These are phyloP conservation scores for Arizona elegans DNA, from an alignment of 2,113 vertebrate species.

Conservation along the genomic window DNA sequence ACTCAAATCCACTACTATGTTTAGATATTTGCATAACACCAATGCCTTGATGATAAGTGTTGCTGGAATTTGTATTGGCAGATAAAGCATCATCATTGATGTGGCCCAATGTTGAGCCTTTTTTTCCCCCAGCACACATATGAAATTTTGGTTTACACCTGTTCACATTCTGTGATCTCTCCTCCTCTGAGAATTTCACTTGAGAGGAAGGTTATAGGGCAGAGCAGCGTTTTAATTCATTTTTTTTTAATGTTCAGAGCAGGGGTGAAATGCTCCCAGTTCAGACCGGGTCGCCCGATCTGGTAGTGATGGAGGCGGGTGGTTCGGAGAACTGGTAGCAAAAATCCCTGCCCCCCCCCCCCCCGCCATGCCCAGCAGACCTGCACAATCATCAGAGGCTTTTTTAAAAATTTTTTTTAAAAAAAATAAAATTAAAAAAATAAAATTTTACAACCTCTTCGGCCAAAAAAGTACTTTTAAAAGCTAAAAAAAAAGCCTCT, in stretches of 20 bases:
- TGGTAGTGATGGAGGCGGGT: too few relatives aligned
- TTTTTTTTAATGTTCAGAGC: background rate
- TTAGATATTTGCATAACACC: conserved; percentile 17
- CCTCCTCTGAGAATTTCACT: background rate
- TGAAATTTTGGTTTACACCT: background rate
- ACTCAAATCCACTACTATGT: background rate
- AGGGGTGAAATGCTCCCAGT: background rate
- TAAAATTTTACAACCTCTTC: too few relatives aligned
- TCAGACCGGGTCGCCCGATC: too few relatives aligned
- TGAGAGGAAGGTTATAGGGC: background rate
- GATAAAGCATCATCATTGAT: background rate
- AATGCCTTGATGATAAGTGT: conserved; percentile 3
- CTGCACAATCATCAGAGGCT: too few relatives aligned
- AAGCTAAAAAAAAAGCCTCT: too few relatives aligned
- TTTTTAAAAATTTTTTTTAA: too few relatives aligned
- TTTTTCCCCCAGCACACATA: background rate
- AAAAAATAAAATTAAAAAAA: too few relatives aligned
- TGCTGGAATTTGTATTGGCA: background rate
- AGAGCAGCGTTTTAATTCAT: background rate
- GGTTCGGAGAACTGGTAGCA: too few relatives aligned
- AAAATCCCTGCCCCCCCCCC: too few relatives aligned
- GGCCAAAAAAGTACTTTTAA: too few relatives aligned
- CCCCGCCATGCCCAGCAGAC: too few relatives aligned
- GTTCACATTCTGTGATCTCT: background rate
- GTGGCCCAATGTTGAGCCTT: background rate